phyloP scores from a whole-genome alignment of 2,113 vertebrate species.

The Formicarius rufipectus region DNA sequence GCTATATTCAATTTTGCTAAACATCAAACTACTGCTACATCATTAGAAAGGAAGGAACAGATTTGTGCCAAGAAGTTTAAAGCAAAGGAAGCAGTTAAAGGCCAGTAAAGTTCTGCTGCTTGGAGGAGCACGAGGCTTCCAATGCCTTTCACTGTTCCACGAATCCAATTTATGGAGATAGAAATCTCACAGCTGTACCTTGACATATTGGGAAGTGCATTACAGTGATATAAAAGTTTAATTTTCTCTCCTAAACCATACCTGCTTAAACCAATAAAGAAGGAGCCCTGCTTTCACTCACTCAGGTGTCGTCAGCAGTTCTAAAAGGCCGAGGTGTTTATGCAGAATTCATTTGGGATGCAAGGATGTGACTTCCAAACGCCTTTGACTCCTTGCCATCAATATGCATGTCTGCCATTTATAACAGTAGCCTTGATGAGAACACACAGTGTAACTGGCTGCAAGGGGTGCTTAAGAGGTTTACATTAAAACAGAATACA shows the following conservation, averaged over 20 bases:
- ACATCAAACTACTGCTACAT: not conserved
- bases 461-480: conserved; percentile 73
- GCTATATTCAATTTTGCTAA: not conserved
- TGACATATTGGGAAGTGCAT: conserved; percentile 52
- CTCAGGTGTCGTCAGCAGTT: conserved; percentile 55
- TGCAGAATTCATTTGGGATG: conserved; percentile 73
- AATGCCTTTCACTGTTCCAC: conserved; percentile 40
- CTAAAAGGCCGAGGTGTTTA: conserved; percentile 65
- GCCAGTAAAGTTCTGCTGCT: not conserved
- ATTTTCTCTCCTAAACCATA: conserved; percentile 59
- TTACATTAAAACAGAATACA: conserved; percentile 78
- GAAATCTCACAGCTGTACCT: conserved; percentile 50
- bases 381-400: conserved; percentile 81
- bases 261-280: conserved; percentile 65
- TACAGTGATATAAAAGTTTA: conserved; percentile 54
- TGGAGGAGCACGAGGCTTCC: conserved; percentile 10
- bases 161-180: conserved; percentile 27
- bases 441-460: conserved; percentile 77
- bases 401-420: conserved; percentile 80
- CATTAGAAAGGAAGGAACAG: not conserved
- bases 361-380: conserved; percentile 81
- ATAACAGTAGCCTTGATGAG: conserved; percentile 84
- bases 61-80: not conserved
- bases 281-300: conserved; percentile 3
- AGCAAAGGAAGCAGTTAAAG: not conserved